Base-by-base conservation (phyloP, 2,888 invertebrate species). In the Poecilus cupreus region DNA sequence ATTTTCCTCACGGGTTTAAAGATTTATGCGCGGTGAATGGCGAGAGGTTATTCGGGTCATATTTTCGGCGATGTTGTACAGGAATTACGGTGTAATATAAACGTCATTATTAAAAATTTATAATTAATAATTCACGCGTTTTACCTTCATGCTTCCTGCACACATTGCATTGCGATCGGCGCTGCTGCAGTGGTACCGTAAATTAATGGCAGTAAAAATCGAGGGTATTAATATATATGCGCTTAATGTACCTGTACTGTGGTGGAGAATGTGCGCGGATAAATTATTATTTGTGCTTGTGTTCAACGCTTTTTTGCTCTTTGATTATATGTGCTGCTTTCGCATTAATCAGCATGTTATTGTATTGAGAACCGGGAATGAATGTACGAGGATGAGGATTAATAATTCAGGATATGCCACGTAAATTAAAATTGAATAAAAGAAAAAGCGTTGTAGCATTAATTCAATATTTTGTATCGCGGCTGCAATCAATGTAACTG, bases 61-160 rank as follows among this genome's bases (percentile, higher is more conserved):
- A 75, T 57, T 39, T 76, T 76, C 76, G 76, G 54, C 76, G 39
- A 76, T 54, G 76, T 57, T 54, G 32, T 37, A 76, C 76, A 57
- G 37, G 39, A 54, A 51, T 54, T 54, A 54, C 37, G 76, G 32
- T 76, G 76, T 76, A 76, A 76, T 54, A 76, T 76, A 76, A 76
- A 76, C 20, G 76, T 76, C 76, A 54, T 76, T 54, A 76, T 76
- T 32, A 76, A 76, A 54, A 76, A 76, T 76, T 76, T 76, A 76
- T 76, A 76, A 76, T 76, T 76, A 76, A 76, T 76, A 76, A 76
- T 76, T 76, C 76, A 76, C 76, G 76, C 76, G 26, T 57, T 76
- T 76, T 76, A 76, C 26, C 57, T 54, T 6, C 32, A n/a, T 37
- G 37, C 54, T 51, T 37, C 39, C 37, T 43, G 43, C 70, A 18